Evolutionary conservation across 2,113 vertebrate species (phyloP).

Genomic region (Axis porcinus): DNA sequence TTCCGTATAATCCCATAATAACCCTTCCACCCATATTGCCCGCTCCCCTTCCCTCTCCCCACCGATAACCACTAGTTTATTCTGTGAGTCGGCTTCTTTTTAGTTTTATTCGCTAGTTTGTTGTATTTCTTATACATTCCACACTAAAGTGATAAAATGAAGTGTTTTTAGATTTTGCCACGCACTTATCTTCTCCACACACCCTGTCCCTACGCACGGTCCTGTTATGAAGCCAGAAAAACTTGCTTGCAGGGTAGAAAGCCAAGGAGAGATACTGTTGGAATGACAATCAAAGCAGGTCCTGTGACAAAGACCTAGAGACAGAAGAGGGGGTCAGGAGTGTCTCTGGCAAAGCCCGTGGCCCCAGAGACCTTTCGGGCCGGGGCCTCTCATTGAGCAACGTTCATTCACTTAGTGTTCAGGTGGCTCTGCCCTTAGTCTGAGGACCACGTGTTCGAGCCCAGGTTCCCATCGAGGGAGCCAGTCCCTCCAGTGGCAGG

Average conservation of each 20-base stretch:
- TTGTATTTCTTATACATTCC: neutral
- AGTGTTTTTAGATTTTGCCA: neutral
- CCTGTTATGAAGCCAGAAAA: neutral
- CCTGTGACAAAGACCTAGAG: neutral
- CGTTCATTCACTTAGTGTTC: neutral
- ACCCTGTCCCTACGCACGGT: neutral
- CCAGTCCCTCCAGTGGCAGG: rapidly evolving
- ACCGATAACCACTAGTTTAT: neutral
- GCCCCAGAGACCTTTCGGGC: neutral
- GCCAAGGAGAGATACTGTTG: neutral
- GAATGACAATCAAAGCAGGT: neutral
- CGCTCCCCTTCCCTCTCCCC: neutral
- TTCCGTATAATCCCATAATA: neutral
- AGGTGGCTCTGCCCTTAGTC: neutral
- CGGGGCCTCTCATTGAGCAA: rapidly evolving
- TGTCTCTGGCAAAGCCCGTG: neutral
- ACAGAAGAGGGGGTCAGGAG: neutral
- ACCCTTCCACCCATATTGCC: neutral
- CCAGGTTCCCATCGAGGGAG: rapidly evolving
- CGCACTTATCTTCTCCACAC: too few species aligned
- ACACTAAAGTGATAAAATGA: neutral
- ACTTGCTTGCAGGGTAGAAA: neutral
- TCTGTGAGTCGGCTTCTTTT: neutral
- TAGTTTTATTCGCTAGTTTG: neutral
- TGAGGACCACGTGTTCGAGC: neutral